phyloP scores from a whole-genome alignment of 2,797 vertebrate genomes.

The Sitta carolinensis region DNA sequence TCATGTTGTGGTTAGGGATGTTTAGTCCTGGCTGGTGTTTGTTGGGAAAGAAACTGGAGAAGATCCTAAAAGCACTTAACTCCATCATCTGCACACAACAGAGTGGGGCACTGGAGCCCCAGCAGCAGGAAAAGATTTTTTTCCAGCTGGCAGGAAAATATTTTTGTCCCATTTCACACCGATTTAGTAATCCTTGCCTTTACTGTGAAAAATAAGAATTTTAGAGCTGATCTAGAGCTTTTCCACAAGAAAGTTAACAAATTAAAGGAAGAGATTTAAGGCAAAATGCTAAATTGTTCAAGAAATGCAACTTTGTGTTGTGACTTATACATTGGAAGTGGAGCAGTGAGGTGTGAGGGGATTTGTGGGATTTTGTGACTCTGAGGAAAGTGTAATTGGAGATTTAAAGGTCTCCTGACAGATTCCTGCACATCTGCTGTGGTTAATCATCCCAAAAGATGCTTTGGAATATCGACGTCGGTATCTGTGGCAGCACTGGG shows the following conservation, averaged over 20 bases:
- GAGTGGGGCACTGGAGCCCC: neutral
- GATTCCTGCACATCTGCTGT: neutral
- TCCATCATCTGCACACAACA: neutral
- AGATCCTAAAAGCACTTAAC: neutral
- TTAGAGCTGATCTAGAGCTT: neutral
- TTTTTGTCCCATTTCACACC: neutral
- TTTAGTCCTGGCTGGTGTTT: neutral
- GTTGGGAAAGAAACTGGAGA: neutral
- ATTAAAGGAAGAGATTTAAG: neutral
- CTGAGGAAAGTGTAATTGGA: neutral
- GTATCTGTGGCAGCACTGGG: neutral
- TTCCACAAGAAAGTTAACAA: neutral
- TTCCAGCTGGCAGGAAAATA: neutral
- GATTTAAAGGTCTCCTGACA: neutral
- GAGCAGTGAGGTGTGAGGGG: neutral
- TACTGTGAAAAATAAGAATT: neutral
- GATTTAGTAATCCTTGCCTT: neutral
- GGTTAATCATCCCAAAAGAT: neutral
- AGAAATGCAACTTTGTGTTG: neutral
- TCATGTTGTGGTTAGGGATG: neutral
- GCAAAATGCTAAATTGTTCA: neutral
- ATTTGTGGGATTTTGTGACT: neutral
- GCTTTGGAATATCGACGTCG: fast-evolving
- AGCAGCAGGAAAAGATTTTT: neutral
- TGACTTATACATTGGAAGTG: fast-evolving